A percentile compares a stretch with the other conserved stretches of the same genome.
phyloP scores from a whole-genome alignment of 30 jellyfish, hydroid and myxozoan genomes.

The Nemopilema nomurai region DNA sequence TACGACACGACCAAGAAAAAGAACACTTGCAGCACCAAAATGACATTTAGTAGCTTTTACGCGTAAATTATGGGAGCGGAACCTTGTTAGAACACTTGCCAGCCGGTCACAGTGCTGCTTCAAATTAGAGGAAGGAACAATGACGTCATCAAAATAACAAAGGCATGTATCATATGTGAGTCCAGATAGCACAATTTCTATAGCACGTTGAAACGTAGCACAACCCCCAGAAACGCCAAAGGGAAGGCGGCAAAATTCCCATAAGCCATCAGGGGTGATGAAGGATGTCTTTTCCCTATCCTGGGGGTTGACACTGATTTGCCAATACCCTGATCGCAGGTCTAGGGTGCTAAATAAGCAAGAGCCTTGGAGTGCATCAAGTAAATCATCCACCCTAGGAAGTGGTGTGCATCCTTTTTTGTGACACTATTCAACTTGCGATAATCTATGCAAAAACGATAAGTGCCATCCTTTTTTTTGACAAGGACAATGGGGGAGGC shows the following conservation, averaged over 20 bases:
- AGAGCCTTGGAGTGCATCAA: constrained; percentile 58
- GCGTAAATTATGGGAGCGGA: constrained; percentile 37
- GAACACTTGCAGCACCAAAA: constrained; percentile 47
- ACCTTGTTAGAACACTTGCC: constrained; percentile 24
- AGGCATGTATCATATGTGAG: constrained; percentile 51
- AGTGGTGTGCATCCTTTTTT: constrained; percentile 53
- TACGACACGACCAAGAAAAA: constrained; percentile 38
- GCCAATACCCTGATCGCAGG: constrained; percentile 63
- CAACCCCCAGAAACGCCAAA: constrained; percentile 67
- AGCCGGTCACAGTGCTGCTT: constrained; percentile 37
- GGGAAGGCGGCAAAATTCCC: constrained; percentile 55
- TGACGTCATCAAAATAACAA: constrained; percentile 66
- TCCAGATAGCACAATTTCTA: constrained; percentile 59
- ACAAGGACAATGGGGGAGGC: no score
- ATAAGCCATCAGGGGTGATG: constrained; percentile 44
- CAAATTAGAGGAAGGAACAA: constrained; percentile 10
- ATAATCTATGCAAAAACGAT: constrained; percentile 47
- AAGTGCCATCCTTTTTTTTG: constrained; percentile 47
- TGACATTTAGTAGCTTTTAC: constrained; percentile 51
- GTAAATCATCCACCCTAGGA: constrained; percentile 62
- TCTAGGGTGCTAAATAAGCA: constrained; percentile 48
- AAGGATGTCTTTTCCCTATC: constrained; percentile 65
- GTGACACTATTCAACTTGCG: constrained; percentile 53
- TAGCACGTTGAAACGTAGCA: constrained; percentile 68
- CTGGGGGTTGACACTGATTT: constrained; percentile 20